phyloP scores from a whole-genome alignment of 2,888 invertebrate genomes.

The Trachelus tabidus region DNA sequence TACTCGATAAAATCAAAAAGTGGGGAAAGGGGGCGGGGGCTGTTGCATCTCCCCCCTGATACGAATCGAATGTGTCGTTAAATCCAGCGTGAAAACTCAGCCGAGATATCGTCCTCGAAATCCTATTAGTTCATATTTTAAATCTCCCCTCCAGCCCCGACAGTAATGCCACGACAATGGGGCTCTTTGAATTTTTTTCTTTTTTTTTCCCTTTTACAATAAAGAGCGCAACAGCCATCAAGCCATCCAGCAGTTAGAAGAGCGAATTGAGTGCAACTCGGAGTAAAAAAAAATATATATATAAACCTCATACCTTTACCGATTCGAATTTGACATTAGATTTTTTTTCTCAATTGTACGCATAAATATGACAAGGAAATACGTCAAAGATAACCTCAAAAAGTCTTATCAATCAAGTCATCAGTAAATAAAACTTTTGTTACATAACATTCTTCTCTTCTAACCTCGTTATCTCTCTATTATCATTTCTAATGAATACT shows the following conservation, averaged over 20 bases:
- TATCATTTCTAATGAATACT: neutral
- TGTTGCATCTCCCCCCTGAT: constrained; percentile 25
- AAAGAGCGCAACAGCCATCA: neutral
- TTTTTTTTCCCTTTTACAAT: neutral
- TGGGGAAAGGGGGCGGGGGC: neutral
- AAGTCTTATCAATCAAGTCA: neutral
- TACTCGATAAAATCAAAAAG: neutral
- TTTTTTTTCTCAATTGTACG: no score
- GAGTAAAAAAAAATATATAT: no score
- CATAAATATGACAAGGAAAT: no score
- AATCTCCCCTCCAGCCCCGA: constrained; percentile 18
- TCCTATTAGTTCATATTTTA: constrained; percentile 46
- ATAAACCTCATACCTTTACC: neutral
- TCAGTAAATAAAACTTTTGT: neutral
- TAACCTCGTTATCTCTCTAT: no score
- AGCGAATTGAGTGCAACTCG: neutral
- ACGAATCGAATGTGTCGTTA: constrained; percentile 34
- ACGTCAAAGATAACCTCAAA: neutral
- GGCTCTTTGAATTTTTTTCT: neutral
- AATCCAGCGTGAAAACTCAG: constrained; percentile 47
- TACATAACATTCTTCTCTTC: no score
- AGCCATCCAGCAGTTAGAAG: neutral
- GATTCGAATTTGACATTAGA: neutral
- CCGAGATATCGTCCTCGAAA: constrained; percentile 35
- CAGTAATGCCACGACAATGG: constrained; percentile 30